These are phyloP conservation scores for Empidonax traillii DNA, from an alignment of 2,113 vertebrate species.

Conservation along the genomic window DNA sequence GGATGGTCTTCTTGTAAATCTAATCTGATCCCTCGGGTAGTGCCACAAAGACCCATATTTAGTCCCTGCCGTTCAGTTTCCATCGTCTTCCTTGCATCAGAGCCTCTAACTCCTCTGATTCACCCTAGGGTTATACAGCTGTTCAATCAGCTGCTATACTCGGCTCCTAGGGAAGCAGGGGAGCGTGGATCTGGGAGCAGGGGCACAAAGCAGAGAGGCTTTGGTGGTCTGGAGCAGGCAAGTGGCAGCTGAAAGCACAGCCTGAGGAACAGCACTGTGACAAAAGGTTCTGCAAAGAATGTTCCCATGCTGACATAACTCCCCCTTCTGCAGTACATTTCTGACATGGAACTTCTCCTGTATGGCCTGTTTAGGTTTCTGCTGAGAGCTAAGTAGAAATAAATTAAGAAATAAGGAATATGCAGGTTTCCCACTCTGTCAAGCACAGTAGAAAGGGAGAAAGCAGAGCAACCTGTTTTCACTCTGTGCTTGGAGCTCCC, in stretches of 20 bases:
- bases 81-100: neutral
- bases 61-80: neutral
- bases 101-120: neutral
- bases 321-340: neutral
- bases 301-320: neutral
- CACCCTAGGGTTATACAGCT: neutral
- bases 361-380: neutral
- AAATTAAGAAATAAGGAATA: neutral
- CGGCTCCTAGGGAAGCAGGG: neutral
- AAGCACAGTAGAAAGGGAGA: neutral
- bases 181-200: neutral
- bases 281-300: neutral
- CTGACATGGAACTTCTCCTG: neutral
- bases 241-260: neutral
- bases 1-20: neutral
- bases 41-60: neutral
- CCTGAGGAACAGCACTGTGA: neutral
- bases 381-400: neutral
- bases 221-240: neutral
- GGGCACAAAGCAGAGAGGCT: neutral
- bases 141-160: neutral
- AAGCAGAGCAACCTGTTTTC: neutral
- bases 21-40: neutral
- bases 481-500: neutral
- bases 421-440: neutral